Percentiles rank a stretch among this genome's conserved stretches.
Conservation (phyloP, 1,140 invertebrate genomes). For the Mya arenaria region DNA sequence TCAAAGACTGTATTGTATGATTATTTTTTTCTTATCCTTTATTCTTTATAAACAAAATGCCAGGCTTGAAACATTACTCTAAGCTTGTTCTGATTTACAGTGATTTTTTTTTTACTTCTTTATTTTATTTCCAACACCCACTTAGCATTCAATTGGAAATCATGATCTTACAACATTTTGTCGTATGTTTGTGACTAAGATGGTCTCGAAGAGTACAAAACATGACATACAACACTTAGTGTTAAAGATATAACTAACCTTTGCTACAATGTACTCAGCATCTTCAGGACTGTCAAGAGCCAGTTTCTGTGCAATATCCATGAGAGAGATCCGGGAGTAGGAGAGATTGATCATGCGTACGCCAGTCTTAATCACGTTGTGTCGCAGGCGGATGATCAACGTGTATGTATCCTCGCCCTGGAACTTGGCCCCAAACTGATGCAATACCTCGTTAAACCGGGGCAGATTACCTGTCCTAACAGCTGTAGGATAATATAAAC, state of each 20-base stretch:
- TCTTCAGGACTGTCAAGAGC: constrained; percentile 97
- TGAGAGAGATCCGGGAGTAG: constrained; percentile 97
- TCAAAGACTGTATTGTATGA: too few relatives aligned
- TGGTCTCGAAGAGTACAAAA: too few relatives aligned
- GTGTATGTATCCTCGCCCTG: constrained; percentile 95
- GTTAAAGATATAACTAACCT: constrained; percentile 82
- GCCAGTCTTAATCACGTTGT: constrained; percentile 99
- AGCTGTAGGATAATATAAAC: constrained; percentile 85
- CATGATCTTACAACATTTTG: too few relatives aligned
- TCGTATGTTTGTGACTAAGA: too few relatives aligned
- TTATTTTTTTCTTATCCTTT: too few relatives aligned
- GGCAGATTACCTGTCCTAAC: constrained; percentile 97
- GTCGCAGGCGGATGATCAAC: constrained; percentile 93
- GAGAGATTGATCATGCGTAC: constrained; percentile 98
- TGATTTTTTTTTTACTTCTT: too few relatives aligned
- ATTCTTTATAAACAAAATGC: too few relatives aligned
- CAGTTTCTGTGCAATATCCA: constrained; percentile 96
- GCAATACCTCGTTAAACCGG: constrained; percentile 95
- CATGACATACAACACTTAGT: too few relatives aligned
- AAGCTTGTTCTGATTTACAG: too few relatives aligned
- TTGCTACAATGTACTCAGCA: constrained; percentile 99
- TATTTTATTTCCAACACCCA: too few relatives aligned
- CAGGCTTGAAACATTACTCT: too few relatives aligned
- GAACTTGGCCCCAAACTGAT: constrained; percentile 85
- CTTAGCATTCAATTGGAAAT: too few relatives aligned